phyloP scores from a whole-genome alignment of 2,888 invertebrate species.

The Agrotis ipsilon region DNA sequence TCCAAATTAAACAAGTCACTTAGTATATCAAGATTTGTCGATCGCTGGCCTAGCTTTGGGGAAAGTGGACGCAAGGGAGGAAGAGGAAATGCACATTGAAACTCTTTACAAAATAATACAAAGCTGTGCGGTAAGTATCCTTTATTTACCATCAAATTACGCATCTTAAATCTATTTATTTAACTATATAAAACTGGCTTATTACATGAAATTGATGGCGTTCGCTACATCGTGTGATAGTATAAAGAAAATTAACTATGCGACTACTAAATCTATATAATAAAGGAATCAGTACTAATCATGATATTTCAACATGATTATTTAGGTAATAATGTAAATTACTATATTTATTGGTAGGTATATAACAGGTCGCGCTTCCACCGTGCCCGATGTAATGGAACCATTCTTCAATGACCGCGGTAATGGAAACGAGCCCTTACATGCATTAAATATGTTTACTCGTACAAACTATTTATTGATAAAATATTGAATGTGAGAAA shows the following conservation, averaged over 20 bases:
- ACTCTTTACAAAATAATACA: slow-evolving; percentile 68
- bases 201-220: slow-evolving; percentile 77
- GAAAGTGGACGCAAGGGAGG: neutral
- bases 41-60: no score
- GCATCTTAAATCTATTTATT: slow-evolving; percentile 83
- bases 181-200: slow-evolving; percentile 85
- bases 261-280: slow-evolving; percentile 66
- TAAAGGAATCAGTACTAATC: slow-evolving; percentile 76
- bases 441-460: slow-evolving; percentile 24
- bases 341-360: slow-evolving; percentile 51
- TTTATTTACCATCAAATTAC: slow-evolving; percentile 88
- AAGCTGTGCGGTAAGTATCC: slow-evolving; percentile 78
- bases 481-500: slow-evolving; percentile 48
- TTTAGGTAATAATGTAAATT: slow-evolving; percentile 54
- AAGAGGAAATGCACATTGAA: neutral
- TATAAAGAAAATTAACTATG: slow-evolving; percentile 66
- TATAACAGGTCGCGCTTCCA: slow-evolving; percentile 64
- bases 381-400: slow-evolving; percentile 49
- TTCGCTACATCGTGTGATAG: slow-evolving; percentile 69
- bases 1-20: no score
- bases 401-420: slow-evolving; percentile 16
- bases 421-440: slow-evolving; percentile 57
- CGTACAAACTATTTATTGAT: slow-evolving; percentile 34
- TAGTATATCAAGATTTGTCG: no score
- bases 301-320: slow-evolving; percentile 65